phyloP scores from a whole-genome alignment of 2,888 invertebrate species.

The Dermolepida albohirtum region DNA sequence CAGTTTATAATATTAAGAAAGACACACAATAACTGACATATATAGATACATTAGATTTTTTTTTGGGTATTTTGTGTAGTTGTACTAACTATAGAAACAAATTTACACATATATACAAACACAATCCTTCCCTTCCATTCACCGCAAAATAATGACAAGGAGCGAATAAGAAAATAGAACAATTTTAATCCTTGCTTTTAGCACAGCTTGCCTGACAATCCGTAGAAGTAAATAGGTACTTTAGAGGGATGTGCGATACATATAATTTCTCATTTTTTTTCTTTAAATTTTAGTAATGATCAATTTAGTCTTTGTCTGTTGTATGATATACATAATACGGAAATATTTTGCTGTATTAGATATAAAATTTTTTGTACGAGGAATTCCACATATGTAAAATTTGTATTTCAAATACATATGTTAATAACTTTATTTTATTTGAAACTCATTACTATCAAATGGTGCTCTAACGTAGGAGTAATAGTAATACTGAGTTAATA shows the following conservation, averaged over 20 bases:
- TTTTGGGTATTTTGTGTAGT: slow-evolving; percentile 47
- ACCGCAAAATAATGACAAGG: slow-evolving; percentile 53
- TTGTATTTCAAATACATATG: neutral
- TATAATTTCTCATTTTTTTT: slow-evolving; percentile 21
- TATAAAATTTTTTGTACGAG: too few species aligned
- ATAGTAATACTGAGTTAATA: too few species aligned
- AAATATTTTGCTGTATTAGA: too few species aligned
- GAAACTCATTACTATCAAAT: too few species aligned
- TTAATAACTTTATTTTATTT: neutral
- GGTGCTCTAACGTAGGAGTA: too few species aligned
- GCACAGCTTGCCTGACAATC: slow-evolving; percentile 60
- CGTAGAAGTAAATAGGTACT: slow-evolving; percentile 33
- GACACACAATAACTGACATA: slow-evolving; percentile 22
- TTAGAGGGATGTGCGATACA: slow-evolving; percentile 33
- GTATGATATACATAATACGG: neutral
- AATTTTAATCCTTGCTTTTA: slow-evolving; percentile 56
- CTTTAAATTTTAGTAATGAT: slow-evolving; percentile 2
- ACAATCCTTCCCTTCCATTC: slow-evolving; percentile 54
- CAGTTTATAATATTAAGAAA: slow-evolving; percentile 24
- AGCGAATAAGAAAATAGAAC: slow-evolving; percentile 43
- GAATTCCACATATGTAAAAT: too few species aligned
- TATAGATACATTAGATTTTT: slow-evolving; percentile 32
- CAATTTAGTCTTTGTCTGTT: slow-evolving; percentile 12
- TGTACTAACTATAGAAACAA: slow-evolving; percentile 45
- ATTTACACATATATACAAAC: slow-evolving; percentile 59